Base-by-base conservation (phyloP, 2,113 vertebrate species). In the Toxotes jaculatrix region DNA sequence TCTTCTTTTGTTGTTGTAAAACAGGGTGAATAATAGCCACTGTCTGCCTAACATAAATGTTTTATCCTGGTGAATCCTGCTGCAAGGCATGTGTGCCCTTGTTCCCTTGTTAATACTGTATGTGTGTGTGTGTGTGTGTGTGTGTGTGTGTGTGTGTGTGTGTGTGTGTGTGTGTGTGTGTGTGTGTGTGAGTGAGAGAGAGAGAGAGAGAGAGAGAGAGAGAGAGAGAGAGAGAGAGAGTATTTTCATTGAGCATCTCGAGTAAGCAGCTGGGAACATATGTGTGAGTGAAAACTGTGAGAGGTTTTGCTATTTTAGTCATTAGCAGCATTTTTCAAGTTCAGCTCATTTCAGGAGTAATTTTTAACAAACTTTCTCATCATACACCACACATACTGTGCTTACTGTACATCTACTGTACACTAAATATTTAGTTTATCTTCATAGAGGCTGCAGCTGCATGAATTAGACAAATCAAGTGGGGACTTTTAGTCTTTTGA, bases 11-110 rank as follows among this genome's bases (percentile, higher is more conserved):
- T 65, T 82, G 55, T 45, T 77, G 77, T 79, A 77, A 40, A 59
- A 81, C 64, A 69, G 27, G n/a, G 51, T 81, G 70, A 87, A 84
- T 56, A 75, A 82, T 59, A 63, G 62, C 63, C 60, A 68, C 64
- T 62, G 74, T 64, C 60, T 77, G 62, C 32, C 69, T 49, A 72
- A 74, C 64, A 82, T 83, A 5, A 77, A 82, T 74, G 70, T 77
- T 89, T 84, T 60, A 79, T 76, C 59, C 70, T 16, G 8, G 19
- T 72, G 45, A 79, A 68, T 77, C 78, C 59, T 60, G 43, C 68
- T 75, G 32, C 45, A 60, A 71, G 74, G 80, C 49, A 63, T 63
- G 19, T 51, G 34, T 56, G 49, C 4, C 49, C 73, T 80, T 49
- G 40, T 21, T 61, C 4, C 49, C 73, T 80, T 49, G 40, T 21